Evolutionary conservation across 2,888 invertebrate genomes (phyloP).

Genomic region (Pardosa pseudoannulata): DNA sequence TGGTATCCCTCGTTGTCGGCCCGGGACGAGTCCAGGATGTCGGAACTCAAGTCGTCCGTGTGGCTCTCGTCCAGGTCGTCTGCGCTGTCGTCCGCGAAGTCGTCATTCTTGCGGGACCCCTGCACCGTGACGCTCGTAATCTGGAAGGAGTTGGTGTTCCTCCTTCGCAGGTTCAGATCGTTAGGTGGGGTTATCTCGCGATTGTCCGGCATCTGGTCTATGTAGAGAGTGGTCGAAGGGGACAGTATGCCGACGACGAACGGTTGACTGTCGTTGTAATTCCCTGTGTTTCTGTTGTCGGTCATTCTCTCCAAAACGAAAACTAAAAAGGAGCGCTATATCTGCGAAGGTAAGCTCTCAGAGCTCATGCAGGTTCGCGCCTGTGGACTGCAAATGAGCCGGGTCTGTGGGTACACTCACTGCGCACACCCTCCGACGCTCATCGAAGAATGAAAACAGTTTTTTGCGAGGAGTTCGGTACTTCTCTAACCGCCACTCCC

Average conservation of each 20-base stretch:
- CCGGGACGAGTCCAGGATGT: constrained; percentile 84
- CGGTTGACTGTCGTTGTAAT: constrained; percentile 43
- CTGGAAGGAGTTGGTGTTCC: constrained; percentile 94
- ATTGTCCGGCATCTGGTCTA: constrained; percentile 50
- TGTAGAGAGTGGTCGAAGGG: constrained; percentile 59
- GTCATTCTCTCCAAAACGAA: constrained; percentile 9
- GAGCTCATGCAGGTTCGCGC: constrained; percentile 40
- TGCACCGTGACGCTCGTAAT: constrained; percentile 88
- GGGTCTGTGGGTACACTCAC: too few species aligned
- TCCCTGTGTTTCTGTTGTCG: constrained; percentile 36
- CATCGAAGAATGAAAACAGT: constrained; percentile 19
- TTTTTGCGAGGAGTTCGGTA: neutral
- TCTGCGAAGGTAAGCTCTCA: neutral
- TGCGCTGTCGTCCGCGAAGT: constrained; percentile 91
- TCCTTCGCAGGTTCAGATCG: constrained; percentile 74
- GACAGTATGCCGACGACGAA: constrained; percentile 68
- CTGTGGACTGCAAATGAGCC: too few species aligned
- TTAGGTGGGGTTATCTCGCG: constrained; percentile 25
- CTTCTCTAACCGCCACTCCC: constrained; percentile 46
- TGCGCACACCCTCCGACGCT: neutral
- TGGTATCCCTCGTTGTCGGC: constrained; percentile 81
- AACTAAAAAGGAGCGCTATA: constrained; percentile 3
- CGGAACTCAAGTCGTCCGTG: constrained; percentile 85
- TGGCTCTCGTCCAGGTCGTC: constrained; percentile 96
- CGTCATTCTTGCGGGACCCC: constrained; percentile 86